These are phyloP conservation scores for Lagria hirta DNA, from an alignment of 2,888 invertebrate genomes.

Conservation along the genomic window DNA sequence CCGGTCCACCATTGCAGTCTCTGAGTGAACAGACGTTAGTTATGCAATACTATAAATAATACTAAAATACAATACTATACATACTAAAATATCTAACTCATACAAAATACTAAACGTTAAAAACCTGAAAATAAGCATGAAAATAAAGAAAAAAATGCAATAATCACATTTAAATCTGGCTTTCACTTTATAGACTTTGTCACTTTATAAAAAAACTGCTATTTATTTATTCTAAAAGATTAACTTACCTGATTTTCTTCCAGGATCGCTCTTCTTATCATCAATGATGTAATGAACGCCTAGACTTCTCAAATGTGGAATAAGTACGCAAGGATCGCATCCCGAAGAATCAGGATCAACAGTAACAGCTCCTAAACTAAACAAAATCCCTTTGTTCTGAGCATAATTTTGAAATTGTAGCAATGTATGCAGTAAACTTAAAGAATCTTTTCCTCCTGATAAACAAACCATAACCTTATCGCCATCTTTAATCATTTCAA, in stretches of 20 bases:
- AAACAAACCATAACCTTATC: constrained; percentile 83
- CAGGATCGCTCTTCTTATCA: constrained; percentile 48
- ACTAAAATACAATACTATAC: too few species aligned
- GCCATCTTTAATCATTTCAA: constrained; percentile 79
- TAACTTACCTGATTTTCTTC: constrained; percentile 37
- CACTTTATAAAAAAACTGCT: background rate
- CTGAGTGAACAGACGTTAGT: too few species aligned
- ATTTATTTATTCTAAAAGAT: background rate
- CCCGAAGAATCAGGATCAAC: constrained; percentile 69
- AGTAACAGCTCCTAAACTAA: constrained; percentile 72
- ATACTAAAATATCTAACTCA: too few species aligned
- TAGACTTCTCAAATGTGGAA: constrained; percentile 72
- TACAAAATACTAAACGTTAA: too few species aligned
- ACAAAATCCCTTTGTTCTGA: constrained; percentile 72
- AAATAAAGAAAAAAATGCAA: background rate
- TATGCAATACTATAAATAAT: too few species aligned
- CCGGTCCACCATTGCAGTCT: too few species aligned
- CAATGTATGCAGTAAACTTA: constrained; percentile 81
- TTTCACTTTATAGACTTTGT: too few species aligned
- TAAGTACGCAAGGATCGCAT: constrained; percentile 61
- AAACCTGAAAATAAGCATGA: too few species aligned
- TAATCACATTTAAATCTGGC: constrained; percentile 1
- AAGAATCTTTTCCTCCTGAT: constrained; percentile 80
- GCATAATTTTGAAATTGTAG: constrained; percentile 82
- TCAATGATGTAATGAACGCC: constrained; percentile 78